Percentiles rank a stretch among this genome's conserved stretches.
These are phyloP conservation scores for Drosophila ezoana DNA, from an alignment of 2,888 invertebrate species.

Conservation along the genomic window DNA sequence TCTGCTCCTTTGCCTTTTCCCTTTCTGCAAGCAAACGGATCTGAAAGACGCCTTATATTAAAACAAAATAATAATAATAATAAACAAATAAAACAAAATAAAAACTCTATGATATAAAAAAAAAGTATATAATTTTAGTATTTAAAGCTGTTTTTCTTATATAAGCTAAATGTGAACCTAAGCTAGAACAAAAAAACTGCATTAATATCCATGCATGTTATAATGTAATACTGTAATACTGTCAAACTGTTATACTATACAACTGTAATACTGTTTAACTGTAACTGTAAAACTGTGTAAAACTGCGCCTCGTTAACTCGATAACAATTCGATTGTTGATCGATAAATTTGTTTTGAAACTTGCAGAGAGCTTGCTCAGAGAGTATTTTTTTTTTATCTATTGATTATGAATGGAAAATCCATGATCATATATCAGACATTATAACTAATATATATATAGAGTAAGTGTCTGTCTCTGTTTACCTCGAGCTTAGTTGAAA, in stretches of 20 bases:
- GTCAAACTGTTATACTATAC: constrained; percentile 32
- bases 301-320: constrained; percentile 8
- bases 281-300: constrained; percentile 29
- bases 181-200: constrained; percentile 9
- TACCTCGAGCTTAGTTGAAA: background rate
- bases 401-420: background rate
- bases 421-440: background rate
- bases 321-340: constrained; percentile 24
- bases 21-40: constrained; percentile 41
- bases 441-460: background rate
- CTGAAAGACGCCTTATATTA: constrained; percentile 58
- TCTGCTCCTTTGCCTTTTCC: constrained; percentile 3
- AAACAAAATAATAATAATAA: constrained; percentile 9
- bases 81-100: constrained; percentile 6
- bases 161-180: constrained; percentile 50
- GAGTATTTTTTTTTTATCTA: background rate
- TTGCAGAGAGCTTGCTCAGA: constrained; percentile 14
- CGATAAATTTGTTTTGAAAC: constrained; percentile 17
- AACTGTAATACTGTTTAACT: constrained; percentile 23
- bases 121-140: constrained; percentile 21
- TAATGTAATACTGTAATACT: constrained; percentile 30
- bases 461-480: background rate
- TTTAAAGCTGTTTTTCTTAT: constrained; percentile 43
- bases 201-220: constrained; percentile 37
- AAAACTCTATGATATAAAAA: background rate